A percentile compares a stretch with the other conserved stretches of the same genome.
These are phyloP conservation scores for Drosophila melanogaster DNA, from an alignment of 1,140 invertebrate species.

Conservation along the genomic window DNA sequence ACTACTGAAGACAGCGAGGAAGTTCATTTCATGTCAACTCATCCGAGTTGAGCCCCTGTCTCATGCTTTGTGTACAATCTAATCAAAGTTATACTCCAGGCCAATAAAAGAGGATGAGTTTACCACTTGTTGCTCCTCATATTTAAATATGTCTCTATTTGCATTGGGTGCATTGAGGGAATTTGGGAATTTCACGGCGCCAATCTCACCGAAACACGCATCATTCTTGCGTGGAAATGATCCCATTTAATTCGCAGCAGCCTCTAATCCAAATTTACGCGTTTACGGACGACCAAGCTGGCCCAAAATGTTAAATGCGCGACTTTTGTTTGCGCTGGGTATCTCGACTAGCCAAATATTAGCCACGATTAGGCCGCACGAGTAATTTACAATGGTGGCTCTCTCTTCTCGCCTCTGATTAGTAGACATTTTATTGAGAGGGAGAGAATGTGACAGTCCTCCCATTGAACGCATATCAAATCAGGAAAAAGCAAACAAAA, in stretches of 20 bases:
- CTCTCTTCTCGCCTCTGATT: neutral
- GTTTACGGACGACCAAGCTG: neutral
- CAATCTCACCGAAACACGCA: constrained; percentile 1
- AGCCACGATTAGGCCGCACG: neutral
- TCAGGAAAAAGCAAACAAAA: constrained; percentile 31
- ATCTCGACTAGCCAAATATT: constrained; percentile 34
- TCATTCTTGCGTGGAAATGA: constrained; percentile 26
- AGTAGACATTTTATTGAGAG: constrained; percentile 1
- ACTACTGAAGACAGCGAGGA: neutral
- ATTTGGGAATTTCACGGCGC: neutral
- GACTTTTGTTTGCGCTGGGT: constrained; percentile 9
- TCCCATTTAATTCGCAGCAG: constrained; percentile 3
- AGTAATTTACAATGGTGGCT: constrained; percentile 5
- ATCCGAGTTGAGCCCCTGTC: neutral
- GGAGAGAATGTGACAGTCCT: constrained; percentile 7
- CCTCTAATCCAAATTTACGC: constrained; percentile 43
- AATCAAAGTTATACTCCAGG: neutral
- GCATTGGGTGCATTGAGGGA: neutral
- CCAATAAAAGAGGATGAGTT: neutral
- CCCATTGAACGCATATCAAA: constrained; percentile 45
- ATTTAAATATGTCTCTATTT: neutral
- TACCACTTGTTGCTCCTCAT: neutral
- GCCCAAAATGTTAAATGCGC: constrained; percentile 11
- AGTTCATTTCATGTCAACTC: neutral
- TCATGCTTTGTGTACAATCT: neutral